These are phyloP conservation scores for Micrastur ruficollis DNA, from an alignment of 2,797 vertebrate genomes.

Conservation along the genomic window DNA sequence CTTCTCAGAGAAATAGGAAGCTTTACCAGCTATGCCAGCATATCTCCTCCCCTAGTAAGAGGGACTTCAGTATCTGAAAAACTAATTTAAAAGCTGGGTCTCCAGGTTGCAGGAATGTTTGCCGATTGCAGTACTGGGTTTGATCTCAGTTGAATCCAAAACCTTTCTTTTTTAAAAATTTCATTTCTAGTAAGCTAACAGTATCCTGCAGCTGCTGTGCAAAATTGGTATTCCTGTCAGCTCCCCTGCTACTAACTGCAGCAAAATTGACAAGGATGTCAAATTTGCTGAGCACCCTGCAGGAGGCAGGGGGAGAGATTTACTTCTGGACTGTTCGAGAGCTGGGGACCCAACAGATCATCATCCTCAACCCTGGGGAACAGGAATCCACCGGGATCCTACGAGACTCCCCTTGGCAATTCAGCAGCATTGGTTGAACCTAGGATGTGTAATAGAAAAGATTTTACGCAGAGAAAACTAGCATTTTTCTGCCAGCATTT, in stretches of 20 bases:
- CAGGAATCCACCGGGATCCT: neutral
- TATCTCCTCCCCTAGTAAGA: neutral
- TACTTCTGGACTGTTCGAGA: neutral
- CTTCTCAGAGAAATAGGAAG: neutral
- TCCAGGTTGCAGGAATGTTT: neutral
- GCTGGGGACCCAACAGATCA: neutral
- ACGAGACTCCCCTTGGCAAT: neutral
- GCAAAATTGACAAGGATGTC: conserved; percentile 12
- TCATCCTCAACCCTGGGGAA: neutral
- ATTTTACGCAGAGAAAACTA: neutral
- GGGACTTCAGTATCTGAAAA: neutral
- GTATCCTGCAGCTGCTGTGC: conserved; percentile 6
- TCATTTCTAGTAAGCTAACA: neutral
- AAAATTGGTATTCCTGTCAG: conserved; percentile 18
- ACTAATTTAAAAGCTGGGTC: neutral
- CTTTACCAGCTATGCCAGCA: neutral
- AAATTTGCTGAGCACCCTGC: neutral
- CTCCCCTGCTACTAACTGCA: neutral
- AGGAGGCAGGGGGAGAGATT: neutral
- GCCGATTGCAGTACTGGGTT: neutral
- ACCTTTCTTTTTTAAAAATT: neutral
- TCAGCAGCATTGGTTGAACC: neutral
- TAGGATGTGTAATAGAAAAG: neutral
- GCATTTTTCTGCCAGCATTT: conserved; percentile 9
- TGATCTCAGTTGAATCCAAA: neutral